phyloP scores from a whole-genome alignment of 1,140 invertebrate species.

The Diorhabda sublineata region DNA sequence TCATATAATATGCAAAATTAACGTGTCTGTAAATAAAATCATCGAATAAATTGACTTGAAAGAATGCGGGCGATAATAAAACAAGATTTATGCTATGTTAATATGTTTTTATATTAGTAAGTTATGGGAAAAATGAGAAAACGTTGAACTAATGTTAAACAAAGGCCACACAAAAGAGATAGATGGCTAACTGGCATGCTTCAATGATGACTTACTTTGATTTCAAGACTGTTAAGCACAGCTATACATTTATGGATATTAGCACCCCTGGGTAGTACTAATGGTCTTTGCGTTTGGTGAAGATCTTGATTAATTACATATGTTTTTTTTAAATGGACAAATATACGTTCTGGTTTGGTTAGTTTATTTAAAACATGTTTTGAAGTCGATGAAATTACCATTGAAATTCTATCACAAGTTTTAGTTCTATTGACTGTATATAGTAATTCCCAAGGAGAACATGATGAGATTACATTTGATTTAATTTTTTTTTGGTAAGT shows the following conservation, averaged over 20 bases:
- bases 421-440: too few species aligned
- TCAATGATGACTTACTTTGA: constrained; percentile 21
- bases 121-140: constrained; percentile 20
- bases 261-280: constrained; percentile 14
- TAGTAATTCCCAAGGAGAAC: too few species aligned
- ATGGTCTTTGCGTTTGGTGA: constrained; percentile 1
- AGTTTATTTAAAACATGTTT: too few species aligned
- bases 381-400: too few species aligned
- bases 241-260: constrained; percentile 2
- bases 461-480: too few species aligned
- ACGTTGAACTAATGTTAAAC: constrained; percentile 17
- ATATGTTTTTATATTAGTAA: constrained; percentile 12
- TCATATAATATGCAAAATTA: too few species aligned
- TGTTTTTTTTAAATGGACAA: too few species aligned
- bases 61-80: neutral
- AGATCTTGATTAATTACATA: neutral
- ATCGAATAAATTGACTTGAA: too few species aligned
- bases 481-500: too few species aligned
- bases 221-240: constrained; percentile 2
- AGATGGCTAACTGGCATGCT: constrained; percentile 22
- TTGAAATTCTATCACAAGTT: too few species aligned
- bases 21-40: too few species aligned
- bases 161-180: constrained; percentile 13
- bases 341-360: too few species aligned
- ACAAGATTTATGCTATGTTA: constrained; percentile 8